phyloP scores from a whole-genome alignment of 2,888 invertebrate genomes.

The Troides oblongomaculatus region DNA sequence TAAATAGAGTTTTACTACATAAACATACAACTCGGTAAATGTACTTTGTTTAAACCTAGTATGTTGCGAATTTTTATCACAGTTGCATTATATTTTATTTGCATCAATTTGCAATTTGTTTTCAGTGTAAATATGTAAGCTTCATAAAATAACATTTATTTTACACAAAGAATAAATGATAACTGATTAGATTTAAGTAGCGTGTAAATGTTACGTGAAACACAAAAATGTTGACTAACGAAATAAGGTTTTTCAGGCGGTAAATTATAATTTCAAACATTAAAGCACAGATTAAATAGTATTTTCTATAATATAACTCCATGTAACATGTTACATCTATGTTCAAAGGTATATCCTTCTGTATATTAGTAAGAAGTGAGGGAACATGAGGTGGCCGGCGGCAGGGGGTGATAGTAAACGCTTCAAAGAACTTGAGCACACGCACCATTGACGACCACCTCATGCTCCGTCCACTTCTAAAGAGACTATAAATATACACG shows the following conservation, averaged over 20 bases:
- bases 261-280: too few relatives aligned
- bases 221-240: not conserved
- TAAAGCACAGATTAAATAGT: too few relatives aligned
- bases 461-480: constrained; percentile 43
- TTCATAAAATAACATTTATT: constrained; percentile 23
- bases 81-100: constrained; percentile 25
- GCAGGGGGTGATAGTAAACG: constrained; percentile 47
- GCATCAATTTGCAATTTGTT: constrained; percentile 17
- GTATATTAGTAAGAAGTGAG: constrained; percentile 32
- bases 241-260: too few relatives aligned
- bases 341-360: constrained; percentile 11
- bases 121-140: constrained; percentile 20
- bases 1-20: constrained; percentile 33
- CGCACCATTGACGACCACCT: constrained; percentile 58
- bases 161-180: constrained; percentile 11
- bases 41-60: constrained; percentile 1
- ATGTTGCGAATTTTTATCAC: constrained; percentile 21
- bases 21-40: constrained; percentile 7
- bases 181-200: not conserved
- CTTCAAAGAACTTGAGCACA: constrained; percentile 52
- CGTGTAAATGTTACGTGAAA: not conserved
- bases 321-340: too few relatives aligned
- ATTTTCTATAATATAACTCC: too few relatives aligned
- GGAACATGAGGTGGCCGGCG: constrained; percentile 28
- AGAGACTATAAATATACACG: constrained; percentile 58